Evolutionary conservation across 2,888 invertebrate species (phyloP), one percentile per base, ranked within the genome.

Genomic region (Prenolepis imparis): DNA sequence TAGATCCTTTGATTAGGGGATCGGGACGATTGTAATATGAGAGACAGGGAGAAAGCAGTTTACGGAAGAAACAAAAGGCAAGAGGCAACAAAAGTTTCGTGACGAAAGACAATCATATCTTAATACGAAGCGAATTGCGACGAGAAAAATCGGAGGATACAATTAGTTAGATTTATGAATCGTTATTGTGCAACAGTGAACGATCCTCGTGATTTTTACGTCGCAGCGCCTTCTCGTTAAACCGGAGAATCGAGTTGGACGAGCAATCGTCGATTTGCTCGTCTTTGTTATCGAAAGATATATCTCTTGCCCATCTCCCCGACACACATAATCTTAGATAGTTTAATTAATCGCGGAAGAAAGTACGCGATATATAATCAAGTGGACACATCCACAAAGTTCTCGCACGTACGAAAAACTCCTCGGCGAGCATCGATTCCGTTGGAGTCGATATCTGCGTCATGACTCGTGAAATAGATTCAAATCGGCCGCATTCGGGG

Each of bases 71-170:
- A 66, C 3, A 44, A 28, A 82, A 44, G 59, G 66, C 48, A 36
- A 66, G 59, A 18, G n/a, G 48, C 67, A 67, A 48, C 80, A 80
- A 87, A 84, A 85, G 82, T 88, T 88, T 88, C 90, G 91, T 91
- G 90, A 91, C 87, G 88, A 92, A 89, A 91, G 93, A 93, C 92
- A 93, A 93, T 93, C 92, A 92, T 91, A 84, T 64, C 85, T 73
- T 55, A 52, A 67, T 74, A 57, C 28, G 55, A 83, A 82, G 68
- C 77, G 67, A 55, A 78, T n/a, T 64, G 41, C 21, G 68, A 48
- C 73, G 83, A 61, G 83, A 81, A 52, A 52, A 59, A 80, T 83
- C 70, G 44, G 21, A 57, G 70, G 68, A 63, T 39, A 15, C 52
- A 52, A 52, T 52, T 52, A 52, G 66, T 61, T 57, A 72, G 41